Conservation (phyloP, 35 echinoderm and acorn worm species). For the Heliocidaris tuberculata region DNA sequence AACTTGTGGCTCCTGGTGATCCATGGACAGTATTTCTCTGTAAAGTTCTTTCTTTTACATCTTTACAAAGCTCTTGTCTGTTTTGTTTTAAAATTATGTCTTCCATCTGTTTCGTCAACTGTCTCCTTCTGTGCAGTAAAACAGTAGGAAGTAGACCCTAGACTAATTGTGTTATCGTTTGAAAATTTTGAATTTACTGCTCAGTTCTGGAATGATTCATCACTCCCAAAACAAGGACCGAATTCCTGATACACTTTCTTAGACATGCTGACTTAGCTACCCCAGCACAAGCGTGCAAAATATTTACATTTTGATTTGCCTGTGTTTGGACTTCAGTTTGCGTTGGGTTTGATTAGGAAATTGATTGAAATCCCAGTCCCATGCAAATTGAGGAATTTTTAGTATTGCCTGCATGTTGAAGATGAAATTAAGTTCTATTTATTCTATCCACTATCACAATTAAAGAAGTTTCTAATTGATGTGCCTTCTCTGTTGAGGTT, state of each 20-base stretch:
- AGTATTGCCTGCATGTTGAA: not conserved
- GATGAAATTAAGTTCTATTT: not conserved
- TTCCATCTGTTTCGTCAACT: not conserved
- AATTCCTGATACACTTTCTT: not conserved
- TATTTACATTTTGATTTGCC: not conserved
- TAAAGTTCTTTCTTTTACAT: not conserved
- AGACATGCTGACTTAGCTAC: not conserved
- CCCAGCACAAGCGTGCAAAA: conserved; percentile 1
- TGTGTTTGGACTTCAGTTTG: not conserved
- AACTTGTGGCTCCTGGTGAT: not conserved
- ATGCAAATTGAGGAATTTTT: no score
- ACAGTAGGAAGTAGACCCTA: not conserved
- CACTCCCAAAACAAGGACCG: not conserved
- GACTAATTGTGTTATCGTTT: not conserved
- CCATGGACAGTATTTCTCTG: not conserved
- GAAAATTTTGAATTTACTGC: not conserved
- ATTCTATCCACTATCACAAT: no score
- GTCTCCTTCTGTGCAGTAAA: not conserved
- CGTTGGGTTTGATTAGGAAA: not conserved
- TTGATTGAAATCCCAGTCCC: not conserved
- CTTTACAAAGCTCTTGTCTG: no score
- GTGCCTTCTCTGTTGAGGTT: no score
- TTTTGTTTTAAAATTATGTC: no score
- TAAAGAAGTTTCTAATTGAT: no score
- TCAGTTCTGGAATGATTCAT: not conserved